These are phyloP conservation scores for Eupeodes luniger DNA, from an alignment of 2,888 invertebrate genomes.

Conservation along the genomic window DNA sequence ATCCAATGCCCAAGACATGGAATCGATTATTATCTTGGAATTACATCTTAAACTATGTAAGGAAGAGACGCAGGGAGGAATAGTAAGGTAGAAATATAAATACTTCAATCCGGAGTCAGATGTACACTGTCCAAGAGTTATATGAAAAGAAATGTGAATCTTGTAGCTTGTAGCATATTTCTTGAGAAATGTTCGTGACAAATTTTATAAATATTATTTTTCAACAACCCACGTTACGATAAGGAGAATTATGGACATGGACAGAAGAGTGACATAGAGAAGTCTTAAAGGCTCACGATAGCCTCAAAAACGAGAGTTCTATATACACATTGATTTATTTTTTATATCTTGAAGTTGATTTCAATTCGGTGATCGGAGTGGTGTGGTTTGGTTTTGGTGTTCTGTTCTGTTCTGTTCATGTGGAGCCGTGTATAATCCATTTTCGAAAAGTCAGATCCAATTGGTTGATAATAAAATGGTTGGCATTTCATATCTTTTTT, in stretches of 20 bases:
- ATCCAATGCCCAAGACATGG: slow-evolving; percentile 44
- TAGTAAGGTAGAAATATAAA: not conserved
- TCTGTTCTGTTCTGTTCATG: not conserved
- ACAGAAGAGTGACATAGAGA: not conserved
- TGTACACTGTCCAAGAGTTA: slow-evolving; percentile 9
- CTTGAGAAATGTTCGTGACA: slow-evolving; percentile 72
- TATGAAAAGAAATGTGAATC: slow-evolving; percentile 6
- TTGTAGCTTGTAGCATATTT: slow-evolving; percentile 34
- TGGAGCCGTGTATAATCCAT: slow-evolving; percentile 66
- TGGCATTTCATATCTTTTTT: slow-evolving; percentile 38
- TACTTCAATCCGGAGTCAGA: slow-evolving; percentile 33
- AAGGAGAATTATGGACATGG: slow-evolving; percentile 68
- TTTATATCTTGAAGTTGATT: slow-evolving; percentile 34
- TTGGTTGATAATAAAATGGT: slow-evolving; percentile 44
- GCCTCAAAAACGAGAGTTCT: slow-evolving; percentile 40
- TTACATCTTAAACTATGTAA: slow-evolving; percentile 41
- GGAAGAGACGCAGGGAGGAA: not conserved
- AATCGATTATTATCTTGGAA: slow-evolving; percentile 69
- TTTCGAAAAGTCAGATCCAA: slow-evolving; percentile 62
- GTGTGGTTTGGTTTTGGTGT: not conserved
- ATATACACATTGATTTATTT: slow-evolving; percentile 66
- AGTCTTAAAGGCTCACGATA: slow-evolving; percentile 11
- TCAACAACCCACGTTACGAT: slow-evolving; percentile 66
- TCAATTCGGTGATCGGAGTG: not conserved
- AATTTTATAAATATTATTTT: slow-evolving; percentile 70